Evolutionary conservation across 2,888 invertebrate genomes (phyloP).

Genomic region (Fissipunctia ypsillon): DNA sequence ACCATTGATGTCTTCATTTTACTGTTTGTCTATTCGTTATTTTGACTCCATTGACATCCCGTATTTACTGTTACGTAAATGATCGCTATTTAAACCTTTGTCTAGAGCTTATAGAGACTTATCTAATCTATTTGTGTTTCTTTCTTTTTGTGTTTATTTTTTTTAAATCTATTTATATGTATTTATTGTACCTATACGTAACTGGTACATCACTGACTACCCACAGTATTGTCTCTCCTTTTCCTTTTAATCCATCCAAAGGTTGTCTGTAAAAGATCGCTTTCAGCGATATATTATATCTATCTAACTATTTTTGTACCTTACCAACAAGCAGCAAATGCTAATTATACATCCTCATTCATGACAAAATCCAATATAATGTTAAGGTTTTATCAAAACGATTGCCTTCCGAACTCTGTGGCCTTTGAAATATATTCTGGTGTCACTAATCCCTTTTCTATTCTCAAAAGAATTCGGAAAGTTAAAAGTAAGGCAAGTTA

Average conservation of each 20-base stretch:
- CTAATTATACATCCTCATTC: background rate
- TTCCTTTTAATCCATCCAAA: too few relatives aligned
- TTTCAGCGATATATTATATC: too few relatives aligned
- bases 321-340: background rate
- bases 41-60: background rate
- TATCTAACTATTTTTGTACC: too few relatives aligned
- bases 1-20: constrained; percentile 11
- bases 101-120: background rate
- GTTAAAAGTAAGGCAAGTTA: background rate
- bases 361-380: background rate
- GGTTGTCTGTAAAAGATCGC: too few relatives aligned
- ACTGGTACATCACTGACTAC: too few relatives aligned
- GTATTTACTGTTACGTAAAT: background rate
- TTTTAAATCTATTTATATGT: too few relatives aligned
- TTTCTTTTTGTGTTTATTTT: too few relatives aligned
- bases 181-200: too few relatives aligned
- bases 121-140: background rate
- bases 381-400: background rate
- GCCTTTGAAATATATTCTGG: background rate
- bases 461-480: background rate
- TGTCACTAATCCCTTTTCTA: background rate
- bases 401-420: background rate
- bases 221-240: too few relatives aligned
- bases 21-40: constrained; percentile 7
- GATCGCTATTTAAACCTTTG: background rate